Evolutionary conservation across 1,140 invertebrate species (phyloP).

Genomic region (Centruroides vittatus): DNA sequence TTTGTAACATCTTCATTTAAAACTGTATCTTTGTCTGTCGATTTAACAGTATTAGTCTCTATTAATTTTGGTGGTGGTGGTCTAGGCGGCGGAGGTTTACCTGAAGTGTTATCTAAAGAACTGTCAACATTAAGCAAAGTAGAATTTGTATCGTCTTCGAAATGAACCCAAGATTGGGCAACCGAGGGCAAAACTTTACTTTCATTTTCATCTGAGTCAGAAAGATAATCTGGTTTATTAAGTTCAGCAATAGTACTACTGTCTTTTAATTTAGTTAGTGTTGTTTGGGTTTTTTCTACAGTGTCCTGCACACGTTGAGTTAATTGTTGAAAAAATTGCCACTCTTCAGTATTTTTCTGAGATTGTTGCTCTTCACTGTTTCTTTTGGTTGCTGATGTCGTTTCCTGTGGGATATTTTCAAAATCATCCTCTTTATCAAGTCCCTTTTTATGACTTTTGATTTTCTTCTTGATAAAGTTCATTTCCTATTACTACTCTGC

Average conservation of each 20-base stretch:
- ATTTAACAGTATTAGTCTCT: background rate
- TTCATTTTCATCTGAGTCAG: background rate
- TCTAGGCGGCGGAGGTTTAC: conserved; percentile 8
- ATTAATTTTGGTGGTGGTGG: conserved; percentile 3
- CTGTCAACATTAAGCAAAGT: background rate
- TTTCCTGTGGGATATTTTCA: conserved; percentile 5
- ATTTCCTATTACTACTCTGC: background rate
- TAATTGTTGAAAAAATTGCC: conserved; percentile 32
- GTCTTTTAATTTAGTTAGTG: conserved; percentile 26
- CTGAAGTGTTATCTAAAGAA: conserved; percentile 2
- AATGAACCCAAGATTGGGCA: conserved; percentile 1
- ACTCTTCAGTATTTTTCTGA: conserved; percentile 29
- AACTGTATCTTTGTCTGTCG: no score
- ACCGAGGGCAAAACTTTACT: conserved; percentile 3
- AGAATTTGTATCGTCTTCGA: background rate
- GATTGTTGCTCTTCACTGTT: background rate
- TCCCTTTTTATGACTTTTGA: conserved; percentile 16
- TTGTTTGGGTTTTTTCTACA: conserved; percentile 27
- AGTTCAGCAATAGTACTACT: conserved; percentile 13
- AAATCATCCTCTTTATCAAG: conserved; percentile 14
- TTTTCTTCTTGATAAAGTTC: conserved; percentile 17
- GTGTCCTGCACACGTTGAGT: conserved; percentile 30
- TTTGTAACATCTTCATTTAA: no score
- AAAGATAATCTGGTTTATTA: conserved; percentile 4
- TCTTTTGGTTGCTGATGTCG: background rate